Percentiles rank a stretch among this genome's conserved stretches.
phyloP scores from a whole-genome alignment of 2,888 invertebrate species.

The Helobdella robusta region DNA sequence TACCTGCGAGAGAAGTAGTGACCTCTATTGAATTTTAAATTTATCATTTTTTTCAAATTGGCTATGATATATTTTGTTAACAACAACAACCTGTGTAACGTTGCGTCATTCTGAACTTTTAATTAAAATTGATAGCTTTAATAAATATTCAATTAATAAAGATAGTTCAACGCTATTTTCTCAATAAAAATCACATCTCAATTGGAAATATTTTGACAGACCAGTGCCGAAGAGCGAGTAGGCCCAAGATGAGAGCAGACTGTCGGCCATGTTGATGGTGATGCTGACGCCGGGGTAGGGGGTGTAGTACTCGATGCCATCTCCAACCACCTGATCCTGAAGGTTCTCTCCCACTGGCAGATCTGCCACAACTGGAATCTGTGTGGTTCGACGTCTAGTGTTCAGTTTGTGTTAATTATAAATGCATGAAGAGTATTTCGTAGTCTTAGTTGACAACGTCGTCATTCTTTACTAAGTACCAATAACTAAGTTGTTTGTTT shows the following conservation, averaged over 20 bases:
- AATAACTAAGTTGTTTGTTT: too few relatives aligned
- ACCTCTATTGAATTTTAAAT: not conserved
- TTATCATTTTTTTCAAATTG: not conserved
- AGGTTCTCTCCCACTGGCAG: slow-evolving; percentile 46
- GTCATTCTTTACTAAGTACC: too few relatives aligned
- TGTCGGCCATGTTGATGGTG: slow-evolving; percentile 38
- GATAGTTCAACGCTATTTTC: not conserved
- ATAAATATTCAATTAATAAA: not conserved
- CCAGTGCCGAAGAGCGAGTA: slow-evolving; percentile 37
- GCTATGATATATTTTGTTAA: not conserved
- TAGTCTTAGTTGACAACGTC: too few relatives aligned
- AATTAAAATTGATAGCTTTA: not conserved
- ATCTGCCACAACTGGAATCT: slow-evolving; percentile 44
- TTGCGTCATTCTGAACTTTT: not conserved
- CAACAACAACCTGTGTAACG: not conserved
- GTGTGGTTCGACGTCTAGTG: not conserved
- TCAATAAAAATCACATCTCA: not conserved
- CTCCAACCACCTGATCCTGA: slow-evolving; percentile 42
- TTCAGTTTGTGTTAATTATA: too few relatives aligned
- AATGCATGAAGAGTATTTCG: too few relatives aligned
- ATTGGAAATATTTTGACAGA: not conserved
- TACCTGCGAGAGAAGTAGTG: slow-evolving; percentile 27
- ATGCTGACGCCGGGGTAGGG: slow-evolving; percentile 35
- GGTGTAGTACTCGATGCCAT: slow-evolving; percentile 38
- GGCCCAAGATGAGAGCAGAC: slow-evolving; percentile 34